Base-by-base conservation (phyloP, 2,888 invertebrate genomes). In the Steinernema scapterisci region DNA sequence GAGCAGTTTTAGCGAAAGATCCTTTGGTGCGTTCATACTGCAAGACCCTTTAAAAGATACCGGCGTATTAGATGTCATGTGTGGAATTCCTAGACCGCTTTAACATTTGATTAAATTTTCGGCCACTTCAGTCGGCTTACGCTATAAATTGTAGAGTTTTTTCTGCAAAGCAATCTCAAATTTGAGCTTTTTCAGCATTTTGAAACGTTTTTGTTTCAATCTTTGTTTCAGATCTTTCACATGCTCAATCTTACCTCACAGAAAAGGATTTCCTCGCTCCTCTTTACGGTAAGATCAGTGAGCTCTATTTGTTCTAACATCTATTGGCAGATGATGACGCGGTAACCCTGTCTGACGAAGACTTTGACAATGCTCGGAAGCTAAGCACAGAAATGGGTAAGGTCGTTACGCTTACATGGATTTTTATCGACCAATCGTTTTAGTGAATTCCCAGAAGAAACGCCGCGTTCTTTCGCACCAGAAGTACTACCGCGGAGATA, bases 301-400 rank as follows among this genome's bases (percentile, higher is more conserved):
- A 52, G 63, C 45, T 43, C 56, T 19, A 31, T 25, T n/a, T 2
- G 21, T 13, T 63, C 38, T 6, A 3, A 38, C 5, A 38, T 38
- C 5, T 9, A 38, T 38, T 38, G 38, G 3, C 31, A 70, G 70
- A 70, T 44, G 83, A 82, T 54, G 83, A 81, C 75, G 81, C 76
- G 25, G 77, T 80, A 19, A 77, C 79, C 74, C 79, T 83, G 16
- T 79, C 81, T 11, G 82, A 83, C 7, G 73, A 73, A 19, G 86
- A 86, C 72, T 86, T 86, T 75, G 76, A 78, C 27, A 86, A 85
- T 71, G 86, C 82, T 7, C 82, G 81, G 19, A 77, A 78, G 71
- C 73, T 82, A 16, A 72, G 74, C 48, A 77, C 81, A 38, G 80
- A 79, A 21, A 75, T 80, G 27, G 71, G 82, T 83, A 56, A 52